These are phyloP conservation scores for Delphinapterus leucas DNA, from an alignment of 2,113 vertebrate genomes.

Conservation along the genomic window DNA sequence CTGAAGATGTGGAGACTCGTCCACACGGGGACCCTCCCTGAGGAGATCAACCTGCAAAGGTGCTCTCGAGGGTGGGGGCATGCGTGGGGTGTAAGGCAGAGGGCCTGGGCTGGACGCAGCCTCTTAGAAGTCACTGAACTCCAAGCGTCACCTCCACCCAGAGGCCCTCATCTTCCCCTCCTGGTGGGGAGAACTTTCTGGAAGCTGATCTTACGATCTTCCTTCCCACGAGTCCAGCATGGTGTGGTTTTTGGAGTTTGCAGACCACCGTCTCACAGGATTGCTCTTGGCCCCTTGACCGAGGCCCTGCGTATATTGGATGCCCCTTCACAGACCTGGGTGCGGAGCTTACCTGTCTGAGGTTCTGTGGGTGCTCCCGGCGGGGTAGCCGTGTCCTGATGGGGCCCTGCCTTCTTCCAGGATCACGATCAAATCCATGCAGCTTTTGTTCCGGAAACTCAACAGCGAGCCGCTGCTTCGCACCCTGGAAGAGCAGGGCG, in stretches of 20 bases:
- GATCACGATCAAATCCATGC: conserved; percentile 39
- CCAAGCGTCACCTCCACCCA: background rate
- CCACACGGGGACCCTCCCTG: background rate
- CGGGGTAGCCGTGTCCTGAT: fast-evolving
- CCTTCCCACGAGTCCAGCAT: fast-evolving
- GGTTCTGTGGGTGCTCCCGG: fast-evolving
- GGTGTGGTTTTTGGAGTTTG: background rate
- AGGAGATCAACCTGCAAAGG: conserved; percentile 62
- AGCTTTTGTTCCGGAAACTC: conserved; percentile 39
- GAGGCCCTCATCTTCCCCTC: background rate
- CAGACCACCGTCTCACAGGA: background rate
- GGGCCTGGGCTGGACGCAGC: too few species aligned
- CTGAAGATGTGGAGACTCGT: conserved; percentile 63
- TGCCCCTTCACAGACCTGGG: background rate
- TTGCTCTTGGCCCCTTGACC: background rate
- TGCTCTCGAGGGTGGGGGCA: fast-evolving
- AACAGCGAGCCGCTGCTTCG: background rate
- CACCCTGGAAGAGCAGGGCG: background rate
- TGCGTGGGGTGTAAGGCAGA: background rate
- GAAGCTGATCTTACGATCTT: background rate
- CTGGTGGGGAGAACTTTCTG: background rate
- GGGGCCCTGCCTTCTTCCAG: background rate
- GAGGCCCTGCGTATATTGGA: fast-evolving
- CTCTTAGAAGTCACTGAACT: background rate
- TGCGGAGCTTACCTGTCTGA: background rate